Conservation (phyloP, 2,888 invertebrate species). For the Mayetiola destructor region DNA sequence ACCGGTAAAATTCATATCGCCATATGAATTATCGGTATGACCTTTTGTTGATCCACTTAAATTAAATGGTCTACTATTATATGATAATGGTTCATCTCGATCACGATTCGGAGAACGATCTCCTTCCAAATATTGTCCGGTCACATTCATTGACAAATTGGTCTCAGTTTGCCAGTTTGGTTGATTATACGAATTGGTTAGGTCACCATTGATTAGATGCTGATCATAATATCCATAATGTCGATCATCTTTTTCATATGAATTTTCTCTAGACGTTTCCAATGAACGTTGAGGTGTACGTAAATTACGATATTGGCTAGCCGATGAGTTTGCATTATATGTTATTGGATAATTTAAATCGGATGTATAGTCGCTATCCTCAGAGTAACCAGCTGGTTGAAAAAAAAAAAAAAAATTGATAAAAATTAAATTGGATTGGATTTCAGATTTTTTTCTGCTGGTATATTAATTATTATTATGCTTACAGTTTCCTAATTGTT, state of each 20-base stretch:
- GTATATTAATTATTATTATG: constrained; percentile 24
- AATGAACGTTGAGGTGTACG: constrained; percentile 42
- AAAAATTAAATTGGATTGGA: background rate
- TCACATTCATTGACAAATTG: background rate
- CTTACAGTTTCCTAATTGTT: constrained; percentile 71
- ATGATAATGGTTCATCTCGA: constrained; percentile 48
- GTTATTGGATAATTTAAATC: constrained; percentile 83
- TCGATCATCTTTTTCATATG: constrained; percentile 66
- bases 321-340: constrained; percentile 81
- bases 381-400: constrained; percentile 71
- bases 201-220: background rate
- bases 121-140: background rate
- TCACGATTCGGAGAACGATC: constrained; percentile 25
- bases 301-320: constrained; percentile 51
- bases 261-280: constrained; percentile 67
- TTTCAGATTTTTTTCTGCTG: background rate
- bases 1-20: constrained; percentile 14
- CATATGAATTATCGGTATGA: constrained; percentile 4
- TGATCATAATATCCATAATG: constrained; percentile 26
- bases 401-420: background rate
- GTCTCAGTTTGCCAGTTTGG: too few species aligned
- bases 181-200: constrained; percentile 7
- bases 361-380: constrained; percentile 93
- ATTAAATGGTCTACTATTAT: constrained; percentile 61
- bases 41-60: constrained; percentile 7